Percentiles rank a stretch among this genome's conserved stretches.
Conservation (phyloP, 2,113 vertebrate genomes). For the Typhlomys cinereus region DNA sequence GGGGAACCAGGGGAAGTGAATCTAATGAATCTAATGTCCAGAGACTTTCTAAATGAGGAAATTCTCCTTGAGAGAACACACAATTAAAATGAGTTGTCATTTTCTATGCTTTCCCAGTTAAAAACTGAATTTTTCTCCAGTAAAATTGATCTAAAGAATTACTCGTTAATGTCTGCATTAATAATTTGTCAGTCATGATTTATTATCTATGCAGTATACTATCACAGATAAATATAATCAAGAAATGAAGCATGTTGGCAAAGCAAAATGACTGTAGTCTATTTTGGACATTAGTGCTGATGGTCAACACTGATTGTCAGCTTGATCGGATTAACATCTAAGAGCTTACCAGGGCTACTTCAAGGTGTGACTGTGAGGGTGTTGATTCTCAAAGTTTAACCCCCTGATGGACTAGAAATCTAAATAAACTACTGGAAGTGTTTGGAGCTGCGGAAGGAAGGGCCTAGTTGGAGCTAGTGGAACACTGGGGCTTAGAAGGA, state of each 20-base stretch:
- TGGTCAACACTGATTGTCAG: neutral
- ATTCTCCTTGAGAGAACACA: neutral
- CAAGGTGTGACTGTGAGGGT: neutral
- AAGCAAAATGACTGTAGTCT: neutral
- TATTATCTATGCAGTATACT: neutral
- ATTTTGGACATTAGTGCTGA: neutral
- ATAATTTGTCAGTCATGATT: neutral
- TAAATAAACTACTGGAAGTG: neutral
- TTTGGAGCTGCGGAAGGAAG: neutral
- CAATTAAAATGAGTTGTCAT: conserved; percentile 1
- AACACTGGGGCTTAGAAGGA: neutral
- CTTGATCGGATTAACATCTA: neutral
- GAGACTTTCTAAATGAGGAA: neutral
- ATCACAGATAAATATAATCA: neutral
- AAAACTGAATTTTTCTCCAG: neutral
- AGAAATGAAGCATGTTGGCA: neutral
- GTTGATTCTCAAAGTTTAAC: neutral
- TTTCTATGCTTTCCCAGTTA: neutral
- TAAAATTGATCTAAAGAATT: neutral
- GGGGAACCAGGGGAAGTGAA: conserved; percentile 45
- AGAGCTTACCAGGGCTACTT: neutral
- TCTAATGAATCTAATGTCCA: neutral
- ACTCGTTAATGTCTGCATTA: neutral
- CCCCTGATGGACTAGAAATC: neutral
- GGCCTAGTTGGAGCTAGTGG: neutral